Percentiles rank a stretch among this genome's conserved stretches.
These are phyloP conservation scores for Ctenoplectra terminalis DNA, from an alignment of 1,140 invertebrate genomes.

Conservation along the genomic window DNA sequence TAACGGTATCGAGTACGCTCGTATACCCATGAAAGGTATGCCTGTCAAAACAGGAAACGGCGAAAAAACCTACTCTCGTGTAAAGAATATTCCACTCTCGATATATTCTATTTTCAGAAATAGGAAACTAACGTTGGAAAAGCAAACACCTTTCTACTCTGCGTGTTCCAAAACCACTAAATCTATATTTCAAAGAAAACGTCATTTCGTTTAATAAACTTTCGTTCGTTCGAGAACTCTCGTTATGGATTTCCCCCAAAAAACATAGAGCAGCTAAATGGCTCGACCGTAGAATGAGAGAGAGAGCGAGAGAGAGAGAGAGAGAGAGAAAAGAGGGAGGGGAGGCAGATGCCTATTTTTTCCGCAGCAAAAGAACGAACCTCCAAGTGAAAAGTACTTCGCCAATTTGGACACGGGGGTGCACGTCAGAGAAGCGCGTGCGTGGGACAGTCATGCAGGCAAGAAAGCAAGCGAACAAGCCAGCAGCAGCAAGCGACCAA, in stretches of 20 bases:
- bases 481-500: slow-evolving; percentile 23
- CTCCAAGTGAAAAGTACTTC: slow-evolving; percentile 58
- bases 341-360: slow-evolving; percentile 47
- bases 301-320: no score
- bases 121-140: background rate
- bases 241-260: background rate
- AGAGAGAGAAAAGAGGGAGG: background rate
- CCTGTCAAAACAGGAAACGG: background rate
- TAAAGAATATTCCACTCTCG: background rate
- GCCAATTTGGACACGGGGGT: slow-evolving; percentile 58
- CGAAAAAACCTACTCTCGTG: background rate
- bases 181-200: background rate
- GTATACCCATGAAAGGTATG: background rate
- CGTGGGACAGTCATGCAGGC: slow-evolving; percentile 53
- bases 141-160: background rate
- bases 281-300: no score
- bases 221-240: background rate
- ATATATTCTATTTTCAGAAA: background rate
- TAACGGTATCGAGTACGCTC: slow-evolving; percentile 14
- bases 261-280: background rate
- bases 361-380: slow-evolving; percentile 40
- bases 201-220: no score
- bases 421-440: slow-evolving; percentile 41
- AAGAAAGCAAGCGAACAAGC: slow-evolving; percentile 31
- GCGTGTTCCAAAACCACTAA: background rate